Percentiles rank a stretch among this genome's conserved stretches.
Evolutionary conservation across 2,888 invertebrate genomes (phyloP).

Genomic region (Caenorhabditis macrosperma): DNA sequence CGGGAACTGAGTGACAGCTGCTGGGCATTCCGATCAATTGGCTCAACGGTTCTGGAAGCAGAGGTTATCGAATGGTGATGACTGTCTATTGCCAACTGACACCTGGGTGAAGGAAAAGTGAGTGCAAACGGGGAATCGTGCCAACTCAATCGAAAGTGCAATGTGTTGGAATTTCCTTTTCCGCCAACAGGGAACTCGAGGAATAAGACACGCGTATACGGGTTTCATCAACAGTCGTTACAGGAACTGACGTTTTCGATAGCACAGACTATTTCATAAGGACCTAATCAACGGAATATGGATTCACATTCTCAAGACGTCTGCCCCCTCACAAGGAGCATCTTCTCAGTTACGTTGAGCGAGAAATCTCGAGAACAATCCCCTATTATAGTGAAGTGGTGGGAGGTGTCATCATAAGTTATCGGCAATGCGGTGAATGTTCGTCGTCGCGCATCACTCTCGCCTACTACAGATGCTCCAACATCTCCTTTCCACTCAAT

Average conservation of each 20-base stretch:
- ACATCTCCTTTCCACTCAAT: slow-evolving; percentile 67
- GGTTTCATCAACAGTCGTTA: too few species aligned
- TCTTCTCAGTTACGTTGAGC: neutral
- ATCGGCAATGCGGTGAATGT: slow-evolving; percentile 50
- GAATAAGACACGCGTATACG: too few species aligned
- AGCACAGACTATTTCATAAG: too few species aligned
- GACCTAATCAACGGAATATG: too few species aligned
- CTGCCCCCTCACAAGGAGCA: neutral
- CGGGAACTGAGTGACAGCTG: slow-evolving; percentile 40
- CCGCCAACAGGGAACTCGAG: too few species aligned
- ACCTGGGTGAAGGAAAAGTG: neutral
- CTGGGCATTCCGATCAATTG: neutral
- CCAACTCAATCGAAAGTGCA: neutral
- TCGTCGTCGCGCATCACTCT: slow-evolving; percentile 22
- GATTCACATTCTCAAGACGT: neutral
- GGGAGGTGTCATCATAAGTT: slow-evolving; percentile 56
- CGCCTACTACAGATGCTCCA: slow-evolving; percentile 55
- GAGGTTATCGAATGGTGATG: neutral
- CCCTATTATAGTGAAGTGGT: slow-evolving; percentile 57
- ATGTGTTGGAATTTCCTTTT: neutral
- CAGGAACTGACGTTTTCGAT: too few species aligned
- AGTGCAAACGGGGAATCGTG: neutral
- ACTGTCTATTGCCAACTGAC: slow-evolving; percentile 7
- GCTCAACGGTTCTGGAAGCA: neutral
- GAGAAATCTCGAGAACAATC: slow-evolving; percentile 51